phyloP scores from a whole-genome alignment of 1,140 invertebrate genomes.

The Leptopilina boulardi region DNA sequence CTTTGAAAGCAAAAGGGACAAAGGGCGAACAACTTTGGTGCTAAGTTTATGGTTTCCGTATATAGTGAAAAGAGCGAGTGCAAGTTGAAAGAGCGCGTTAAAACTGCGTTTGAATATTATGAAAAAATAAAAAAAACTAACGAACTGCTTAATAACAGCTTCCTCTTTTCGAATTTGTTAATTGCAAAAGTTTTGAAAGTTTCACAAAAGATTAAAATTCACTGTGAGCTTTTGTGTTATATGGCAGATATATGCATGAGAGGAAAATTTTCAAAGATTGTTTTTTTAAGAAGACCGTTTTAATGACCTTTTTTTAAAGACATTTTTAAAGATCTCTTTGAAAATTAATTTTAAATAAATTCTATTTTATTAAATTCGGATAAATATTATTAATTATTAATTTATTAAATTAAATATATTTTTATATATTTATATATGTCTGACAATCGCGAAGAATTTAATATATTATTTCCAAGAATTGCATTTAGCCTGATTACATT shows the following conservation, averaged over 20 bases:
- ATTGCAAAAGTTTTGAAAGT: conserved; percentile 17
- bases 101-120: conserved; percentile 31
- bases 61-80: conserved; percentile 28
- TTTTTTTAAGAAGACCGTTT: not conserved
- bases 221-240: not conserved
- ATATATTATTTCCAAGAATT: not conserved
- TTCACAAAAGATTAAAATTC: conserved; percentile 14
- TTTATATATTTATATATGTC: not conserved
- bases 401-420: not conserved
- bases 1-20: conserved; percentile 13
- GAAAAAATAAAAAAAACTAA: not conserved
- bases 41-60: conserved; percentile 21
- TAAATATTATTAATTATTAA: no score
- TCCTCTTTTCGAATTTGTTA: not conserved
- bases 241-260: not conserved
- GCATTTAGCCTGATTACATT: conserved; percentile 40
- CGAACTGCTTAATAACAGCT: conserved; percentile 26
- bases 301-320: not conserved
- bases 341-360: not conserved
- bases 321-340: no score
- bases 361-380: no score
- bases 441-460: not conserved
- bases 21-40: conserved; percentile 7
- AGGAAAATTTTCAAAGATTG: not conserved
- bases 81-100: not conserved